A percentile compares a stretch with the other conserved stretches of the same genome.
Evolutionary conservation across 1,140 invertebrate genomes (phyloP).

Genomic region (Penaeus chinensis): DNA sequence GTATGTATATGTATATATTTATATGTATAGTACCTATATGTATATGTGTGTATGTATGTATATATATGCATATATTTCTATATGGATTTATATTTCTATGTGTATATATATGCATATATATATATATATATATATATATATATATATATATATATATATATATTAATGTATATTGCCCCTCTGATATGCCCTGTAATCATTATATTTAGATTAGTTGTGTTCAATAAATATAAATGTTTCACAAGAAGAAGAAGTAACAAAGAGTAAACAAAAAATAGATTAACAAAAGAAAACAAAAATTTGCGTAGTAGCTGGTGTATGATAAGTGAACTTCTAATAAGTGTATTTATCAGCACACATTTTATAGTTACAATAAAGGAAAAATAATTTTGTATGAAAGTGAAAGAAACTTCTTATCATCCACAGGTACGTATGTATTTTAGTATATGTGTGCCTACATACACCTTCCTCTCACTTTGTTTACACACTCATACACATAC

Average conservation of each 20-base stretch:
- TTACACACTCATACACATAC: too few species aligned
- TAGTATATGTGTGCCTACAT: too few species aligned
- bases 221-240: not conserved
- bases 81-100: slow-evolving; percentile 19
- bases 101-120: slow-evolving; percentile 17
- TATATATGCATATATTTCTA: slow-evolving; percentile 18
- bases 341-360: not conserved
- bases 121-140: slow-evolving; percentile 33
- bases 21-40: not conserved
- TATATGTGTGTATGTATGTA: slow-evolving; percentile 6
- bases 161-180: slow-evolving; percentile 3
- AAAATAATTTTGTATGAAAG: not conserved
- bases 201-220: not conserved
- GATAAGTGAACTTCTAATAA: too few species aligned
- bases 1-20: too few species aligned
- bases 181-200: not conserved
- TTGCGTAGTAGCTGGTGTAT: too few species aligned
- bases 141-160: slow-evolving; percentile 21
- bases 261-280: too few species aligned
- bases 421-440: too few species aligned
- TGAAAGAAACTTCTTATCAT: not conserved
- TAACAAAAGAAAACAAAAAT: too few species aligned
- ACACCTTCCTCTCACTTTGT: too few species aligned
- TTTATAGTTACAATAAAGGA: not conserved
- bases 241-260: too few species aligned